Base-by-base conservation (phyloP, 2,797 vertebrate genomes). In the Sebastes wilsoni region DNA sequence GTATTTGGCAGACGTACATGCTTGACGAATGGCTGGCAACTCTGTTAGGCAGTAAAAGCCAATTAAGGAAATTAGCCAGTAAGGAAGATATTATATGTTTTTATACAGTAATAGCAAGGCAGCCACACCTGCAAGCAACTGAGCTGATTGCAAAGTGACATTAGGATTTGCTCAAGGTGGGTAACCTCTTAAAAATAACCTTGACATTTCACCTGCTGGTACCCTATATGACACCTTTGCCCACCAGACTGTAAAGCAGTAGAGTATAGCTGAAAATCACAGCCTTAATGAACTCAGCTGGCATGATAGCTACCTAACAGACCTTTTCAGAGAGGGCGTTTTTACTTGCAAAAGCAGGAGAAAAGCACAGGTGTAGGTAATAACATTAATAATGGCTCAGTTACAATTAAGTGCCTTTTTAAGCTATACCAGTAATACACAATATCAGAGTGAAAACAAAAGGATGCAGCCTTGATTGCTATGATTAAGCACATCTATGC, bases 21-120 rank as follows among this genome's bases (percentile, higher is more conserved):
- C 27, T 76, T 81, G 67, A 75, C 25, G 77, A 82, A 82, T 79
- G 25, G 38, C 58, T 78, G 73, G n/a, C 60, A 82, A 54, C 27
- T 70, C 32, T 52, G 71, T 77, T 27, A 23, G 52, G 42, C 52
- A 80, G 70, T 61, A 77, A 86, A 89, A 77, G 56, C 49, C 55
- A 73, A 85, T 79, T 80, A 82, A 56, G 32, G 42, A 75, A 84
- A 83, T 77, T 58, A 82, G 58, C 14, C 30, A 36, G 49, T 23
- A 5, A 82, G 52, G 38, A 32, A 65, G 72, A 46, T 55, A 38
- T 62, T 23, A 64, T 55, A 60, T 56, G 58, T 54, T 62, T n/a
- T 74, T 46, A 54, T 59, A 13, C 13, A 1, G 28, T 23, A 56
- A 80, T 14, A 64, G 52, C 20, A 36, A 70, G 27, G n/a, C 36